Evolutionary conservation across 2,888 invertebrate genomes (phyloP).

Genomic region (Apomyelois bistriatella): DNA sequence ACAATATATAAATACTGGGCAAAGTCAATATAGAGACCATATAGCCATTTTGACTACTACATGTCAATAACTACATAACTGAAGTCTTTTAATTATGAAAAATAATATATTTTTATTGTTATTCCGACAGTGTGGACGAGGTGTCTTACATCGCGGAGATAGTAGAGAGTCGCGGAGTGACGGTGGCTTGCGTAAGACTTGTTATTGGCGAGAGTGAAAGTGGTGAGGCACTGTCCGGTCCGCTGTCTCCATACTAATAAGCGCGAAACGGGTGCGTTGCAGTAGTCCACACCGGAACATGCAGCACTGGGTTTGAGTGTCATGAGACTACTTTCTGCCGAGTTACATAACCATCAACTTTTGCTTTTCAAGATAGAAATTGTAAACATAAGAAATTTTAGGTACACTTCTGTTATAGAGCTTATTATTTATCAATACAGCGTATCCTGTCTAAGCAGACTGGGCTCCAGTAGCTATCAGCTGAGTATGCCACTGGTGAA

Average conservation of each 20-base stretch:
- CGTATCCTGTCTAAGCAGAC: no score
- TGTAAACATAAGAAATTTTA: conserved; percentile 13
- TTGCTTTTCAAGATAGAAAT: conserved; percentile 49
- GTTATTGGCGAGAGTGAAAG: conserved; percentile 76
- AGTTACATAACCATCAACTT: conserved; percentile 54
- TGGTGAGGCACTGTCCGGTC: conserved; percentile 51
- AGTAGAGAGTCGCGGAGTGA: conserved; percentile 51
- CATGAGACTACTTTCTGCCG: conserved; percentile 53
- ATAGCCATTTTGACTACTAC: no score
- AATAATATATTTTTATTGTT: no score
- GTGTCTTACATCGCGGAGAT: conserved; percentile 38
- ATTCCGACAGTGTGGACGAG: neutral
- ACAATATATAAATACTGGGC: no score
- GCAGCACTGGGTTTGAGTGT: conserved; percentile 68
- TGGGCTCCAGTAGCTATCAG: no score
- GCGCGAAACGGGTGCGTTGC: conserved; percentile 59
- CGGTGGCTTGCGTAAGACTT: conserved; percentile 67
- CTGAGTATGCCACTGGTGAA: no score
- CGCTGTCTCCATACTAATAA: conserved; percentile 75
- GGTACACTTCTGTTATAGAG: no score
- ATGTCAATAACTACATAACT: no score
- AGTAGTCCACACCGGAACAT: conserved; percentile 47
- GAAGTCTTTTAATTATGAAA: no score
- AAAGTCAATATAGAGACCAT: no score
- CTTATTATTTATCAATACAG: no score